Evolutionary conservation across 1,140 invertebrate species (phyloP), one percentile per base, ranked within the genome.

Genomic region (Meloidogyne floridensis): DNA sequence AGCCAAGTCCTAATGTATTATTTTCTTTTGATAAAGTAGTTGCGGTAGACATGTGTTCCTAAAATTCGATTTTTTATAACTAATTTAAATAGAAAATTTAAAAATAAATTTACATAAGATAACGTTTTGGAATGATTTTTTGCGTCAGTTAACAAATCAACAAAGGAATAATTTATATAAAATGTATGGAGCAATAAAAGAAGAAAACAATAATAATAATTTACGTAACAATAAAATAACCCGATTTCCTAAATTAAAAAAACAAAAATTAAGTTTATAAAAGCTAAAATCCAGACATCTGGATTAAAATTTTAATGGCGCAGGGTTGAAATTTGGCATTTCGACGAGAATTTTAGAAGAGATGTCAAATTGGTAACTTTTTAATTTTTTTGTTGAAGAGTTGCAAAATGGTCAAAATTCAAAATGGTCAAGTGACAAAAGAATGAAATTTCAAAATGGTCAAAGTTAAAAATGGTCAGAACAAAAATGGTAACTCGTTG

Each of bases 141-240:
- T 65, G 59, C 59, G 59, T 65, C 59, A 65, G 59, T 65, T n/a
- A 65, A 65, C n/a, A 65, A 59, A 59, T 15, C 56, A 59, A 65
- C 59, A 65, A n/a, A n/a, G 15, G 15, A 65, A 65, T 8, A n/a
- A n/a, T 65, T 65, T 65, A 65, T n/a, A 59, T 9, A 56, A 15
- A 59, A 59, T 59, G 13, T 59, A 65, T 65, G 59, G n/a, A 65
- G 59, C 59, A 65, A 65, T 65, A 59, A 56, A 59, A 65, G n/a
- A 65, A 65, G n/a, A 65, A 59, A 65, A 65, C 59, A 65, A 65
- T 5, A n/a, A n/a, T n/a, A 15, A 59, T 65, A 65, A 65, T 65
- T 65, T 65, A 65, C n/a, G 15, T n/a, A 6, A 65, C n/a, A 11
- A 65, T 0, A 47, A 47, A 47, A 47, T 47, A 47, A 65, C 59